These are phyloP conservation scores for Cyanoliseus patagonus DNA, from an alignment of 2,113 vertebrate species.

Conservation along the genomic window DNA sequence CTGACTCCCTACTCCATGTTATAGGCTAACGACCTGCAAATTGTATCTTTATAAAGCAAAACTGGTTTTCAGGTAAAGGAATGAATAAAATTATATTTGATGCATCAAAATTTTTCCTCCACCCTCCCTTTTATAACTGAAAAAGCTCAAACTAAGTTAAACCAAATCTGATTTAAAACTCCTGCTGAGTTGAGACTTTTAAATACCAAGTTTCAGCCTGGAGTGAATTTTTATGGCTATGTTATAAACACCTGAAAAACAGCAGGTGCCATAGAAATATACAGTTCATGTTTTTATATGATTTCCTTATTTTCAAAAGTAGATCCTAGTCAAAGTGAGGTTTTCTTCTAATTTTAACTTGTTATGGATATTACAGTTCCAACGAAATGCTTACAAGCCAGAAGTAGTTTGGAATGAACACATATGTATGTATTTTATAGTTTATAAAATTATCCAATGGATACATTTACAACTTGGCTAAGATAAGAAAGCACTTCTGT, in stretches of 20 bases:
- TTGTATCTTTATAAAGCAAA: conserved; percentile 45
- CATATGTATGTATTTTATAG: neutral
- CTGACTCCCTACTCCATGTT: neutral
- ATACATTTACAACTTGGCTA: neutral
- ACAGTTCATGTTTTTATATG: conserved; percentile 1
- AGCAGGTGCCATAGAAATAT: conserved; percentile 50
- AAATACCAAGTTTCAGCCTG: conserved; percentile 60
- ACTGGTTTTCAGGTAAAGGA: conserved; percentile 13
- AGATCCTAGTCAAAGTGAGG: neutral
- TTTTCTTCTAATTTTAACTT: conserved; percentile 8
- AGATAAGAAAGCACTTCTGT: neutral
- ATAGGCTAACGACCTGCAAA: neutral
- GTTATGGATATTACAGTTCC: conserved; percentile 11
- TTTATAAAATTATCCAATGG: conserved; percentile 20
- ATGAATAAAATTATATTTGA: conserved; percentile 24
- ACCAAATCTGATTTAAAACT: conserved; percentile 54
- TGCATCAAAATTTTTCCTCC: conserved; percentile 32
- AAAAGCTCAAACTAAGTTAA: conserved; percentile 54
- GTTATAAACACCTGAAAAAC: conserved; percentile 71
- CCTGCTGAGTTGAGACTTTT: conserved; percentile 53
- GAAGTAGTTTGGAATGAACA: conserved; percentile 38
- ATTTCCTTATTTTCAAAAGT: conserved; percentile 48
- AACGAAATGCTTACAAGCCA: conserved; percentile 27
- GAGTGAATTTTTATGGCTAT: conserved; percentile 60
- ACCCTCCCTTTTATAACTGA: conserved; percentile 33